phyloP scores from a whole-genome alignment of 2,797 vertebrate genomes.

The Rhabdophis nuchalis region DNA sequence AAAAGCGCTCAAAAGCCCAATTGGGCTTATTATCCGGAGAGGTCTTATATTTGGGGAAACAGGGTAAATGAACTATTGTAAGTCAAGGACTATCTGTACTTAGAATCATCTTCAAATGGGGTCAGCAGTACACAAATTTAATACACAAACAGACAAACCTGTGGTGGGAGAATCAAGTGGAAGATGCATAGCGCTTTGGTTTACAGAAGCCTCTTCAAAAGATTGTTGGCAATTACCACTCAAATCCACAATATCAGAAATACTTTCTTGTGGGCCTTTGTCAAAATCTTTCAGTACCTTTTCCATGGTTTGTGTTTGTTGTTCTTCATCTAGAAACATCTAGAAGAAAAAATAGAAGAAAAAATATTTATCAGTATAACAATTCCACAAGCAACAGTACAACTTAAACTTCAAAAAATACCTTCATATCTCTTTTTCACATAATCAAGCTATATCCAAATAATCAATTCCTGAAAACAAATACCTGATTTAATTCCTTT shows the following conservation, averaged over 20 bases:
- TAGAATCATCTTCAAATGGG: not conserved
- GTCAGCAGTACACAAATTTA: not conserved
- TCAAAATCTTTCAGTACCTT: conserved; percentile 86
- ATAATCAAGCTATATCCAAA: not conserved
- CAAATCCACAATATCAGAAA: conserved; percentile 19
- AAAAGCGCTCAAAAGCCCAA: no score
- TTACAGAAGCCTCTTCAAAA: conserved; percentile 46
- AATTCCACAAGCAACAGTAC: not conserved
- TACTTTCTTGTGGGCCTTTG: conserved; percentile 72
- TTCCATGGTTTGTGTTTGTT: conserved; percentile 95
- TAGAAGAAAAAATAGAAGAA: conserved; percentile 50
- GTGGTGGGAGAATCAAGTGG: conserved; percentile 68
- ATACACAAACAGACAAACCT: conserved; percentile 48
- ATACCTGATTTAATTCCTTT: not conserved
- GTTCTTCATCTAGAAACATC: conserved; percentile 87
- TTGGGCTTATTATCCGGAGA: no score
- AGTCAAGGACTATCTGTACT: no score
- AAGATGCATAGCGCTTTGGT: conserved; percentile 65
- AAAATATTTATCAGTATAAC: not conserved
- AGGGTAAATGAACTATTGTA: no score
- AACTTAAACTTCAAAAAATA: not conserved
- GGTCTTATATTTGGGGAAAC: no score
- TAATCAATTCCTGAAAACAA: not conserved
- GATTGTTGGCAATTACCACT: conserved; percentile 42
- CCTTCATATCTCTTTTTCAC: not conserved